phyloP scores from a whole-genome alignment of 2,888 invertebrate genomes.

The Apotomis turbidana region DNA sequence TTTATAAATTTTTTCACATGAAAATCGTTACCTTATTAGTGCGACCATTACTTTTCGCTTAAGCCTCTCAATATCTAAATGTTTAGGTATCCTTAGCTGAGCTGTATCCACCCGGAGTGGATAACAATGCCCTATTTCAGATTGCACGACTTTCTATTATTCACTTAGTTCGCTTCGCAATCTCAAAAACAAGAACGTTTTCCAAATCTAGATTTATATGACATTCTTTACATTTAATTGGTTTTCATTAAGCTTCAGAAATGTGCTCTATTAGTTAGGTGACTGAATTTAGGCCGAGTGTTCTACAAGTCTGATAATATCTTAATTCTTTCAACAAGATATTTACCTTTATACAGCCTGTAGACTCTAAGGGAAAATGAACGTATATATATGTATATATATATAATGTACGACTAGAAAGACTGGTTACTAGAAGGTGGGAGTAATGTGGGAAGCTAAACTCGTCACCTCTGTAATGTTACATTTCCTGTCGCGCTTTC shows the following conservation, averaged over 20 bases:
- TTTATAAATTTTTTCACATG: conserved; percentile 37
- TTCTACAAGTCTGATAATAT: conserved; percentile 12
- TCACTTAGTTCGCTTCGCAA: conserved; percentile 35
- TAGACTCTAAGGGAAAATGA: conserved; percentile 1
- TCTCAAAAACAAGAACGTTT: conserved; percentile 14
- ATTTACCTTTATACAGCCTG: conserved; percentile 6
- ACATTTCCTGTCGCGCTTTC: conserved; percentile 20
- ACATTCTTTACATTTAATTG: conserved; percentile 10
- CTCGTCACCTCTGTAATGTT: conserved; percentile 27
- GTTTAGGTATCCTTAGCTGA: conserved; percentile 35
- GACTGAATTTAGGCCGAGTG: conserved; percentile 21
- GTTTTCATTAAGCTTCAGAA: conserved; percentile 11
- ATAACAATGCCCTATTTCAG: conserved; percentile 53
- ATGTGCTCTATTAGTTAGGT: conserved; percentile 28
- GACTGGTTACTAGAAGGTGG: conserved; percentile 29
- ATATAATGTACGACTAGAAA: conserved; percentile 22
- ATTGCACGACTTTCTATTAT: conserved; percentile 51
- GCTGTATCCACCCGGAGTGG: conserved; percentile 33
- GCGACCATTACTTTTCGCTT: conserved; percentile 55
- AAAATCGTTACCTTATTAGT: conserved; percentile 43
- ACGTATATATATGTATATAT: conserved; percentile 9
- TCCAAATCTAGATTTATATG: conserved; percentile 14
- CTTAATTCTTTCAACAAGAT: conserved; percentile 18
- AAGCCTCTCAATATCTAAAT: conserved; percentile 46
- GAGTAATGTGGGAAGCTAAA: conserved; percentile 31